Conservation (phyloP, 2,797 vertebrate genomes). For the Xyrichtys novacula region DNA sequence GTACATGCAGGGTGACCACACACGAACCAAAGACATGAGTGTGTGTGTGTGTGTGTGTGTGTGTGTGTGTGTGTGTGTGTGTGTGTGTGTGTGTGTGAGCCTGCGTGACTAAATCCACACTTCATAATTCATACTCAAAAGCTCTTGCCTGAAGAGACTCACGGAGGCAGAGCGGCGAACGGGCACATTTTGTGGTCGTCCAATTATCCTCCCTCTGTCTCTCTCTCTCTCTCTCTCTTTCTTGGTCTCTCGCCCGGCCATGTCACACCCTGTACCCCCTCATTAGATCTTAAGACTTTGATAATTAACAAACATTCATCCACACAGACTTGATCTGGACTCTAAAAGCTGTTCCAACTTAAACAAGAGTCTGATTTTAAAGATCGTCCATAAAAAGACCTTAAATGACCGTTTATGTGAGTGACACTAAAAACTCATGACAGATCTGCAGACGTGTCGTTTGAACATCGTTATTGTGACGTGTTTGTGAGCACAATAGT, state of each 20-base stretch:
- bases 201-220: conserved; percentile 51
- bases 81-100: conserved; percentile 31
- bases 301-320: conserved; percentile 33
- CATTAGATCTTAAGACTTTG: conserved; percentile 27
- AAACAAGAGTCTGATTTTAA: not conserved
- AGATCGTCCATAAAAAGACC: too few relatives aligned
- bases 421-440: too few relatives aligned
- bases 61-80: conserved; percentile 12
- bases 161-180: conserved; percentile 72
- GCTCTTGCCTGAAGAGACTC: conserved; percentile 71
- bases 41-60: conserved; percentile 24
- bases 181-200: conserved; percentile 72
- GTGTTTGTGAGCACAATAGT: too few relatives aligned
- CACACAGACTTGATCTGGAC: conserved; percentile 12
- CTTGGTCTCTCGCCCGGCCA: conserved; percentile 10
- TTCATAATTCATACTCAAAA: conserved; percentile 82
- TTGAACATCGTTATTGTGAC: too few relatives aligned
- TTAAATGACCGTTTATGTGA: too few relatives aligned
- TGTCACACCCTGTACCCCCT: conserved; percentile 19
- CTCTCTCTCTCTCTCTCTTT: conserved; percentile 1
- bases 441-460: too few relatives aligned
- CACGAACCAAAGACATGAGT: conserved; percentile 25
- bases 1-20: conserved; percentile 37
- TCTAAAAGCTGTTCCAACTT: conserved; percentile 13
- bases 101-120: conserved; percentile 72